Conservation (phyloP, 2,888 invertebrate genomes). For the Watsonalla binaria region DNA sequence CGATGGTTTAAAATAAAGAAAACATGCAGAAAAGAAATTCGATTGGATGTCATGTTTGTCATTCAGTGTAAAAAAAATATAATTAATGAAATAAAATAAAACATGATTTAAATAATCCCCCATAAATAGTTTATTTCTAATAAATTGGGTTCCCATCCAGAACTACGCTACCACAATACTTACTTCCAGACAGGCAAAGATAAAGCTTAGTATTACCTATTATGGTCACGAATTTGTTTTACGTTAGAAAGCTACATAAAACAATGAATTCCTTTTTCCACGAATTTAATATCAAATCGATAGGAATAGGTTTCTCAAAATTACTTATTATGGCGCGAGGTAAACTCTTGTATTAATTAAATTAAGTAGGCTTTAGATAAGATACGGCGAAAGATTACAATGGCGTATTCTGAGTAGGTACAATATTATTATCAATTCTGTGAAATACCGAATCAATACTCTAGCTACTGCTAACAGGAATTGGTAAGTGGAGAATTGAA, state of each 20-base stretch:
- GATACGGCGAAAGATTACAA: background rate
- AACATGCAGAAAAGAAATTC: no score
- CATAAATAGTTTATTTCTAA: no score
- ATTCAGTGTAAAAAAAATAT: no score
- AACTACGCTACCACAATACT: no score
- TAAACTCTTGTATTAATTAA: background rate
- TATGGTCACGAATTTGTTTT: no score
- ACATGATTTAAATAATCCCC: no score
- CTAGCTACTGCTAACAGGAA: conserved; percentile 24
- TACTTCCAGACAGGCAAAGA: no score
- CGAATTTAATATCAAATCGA: background rate
- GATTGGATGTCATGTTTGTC: no score
- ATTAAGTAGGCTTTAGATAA: conserved; percentile 3
- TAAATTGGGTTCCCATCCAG: no score
- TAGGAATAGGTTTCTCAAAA: background rate
- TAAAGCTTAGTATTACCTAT: no score
- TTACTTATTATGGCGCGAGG: background rate
- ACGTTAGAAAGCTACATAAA: background rate
- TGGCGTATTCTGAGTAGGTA: background rate
- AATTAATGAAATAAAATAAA: no score
- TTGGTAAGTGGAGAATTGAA: conserved; percentile 20
- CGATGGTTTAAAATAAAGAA: no score
- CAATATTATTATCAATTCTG: conserved; percentile 27
- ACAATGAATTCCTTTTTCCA: background rate
- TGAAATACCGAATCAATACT: conserved; percentile 31